Evolutionary conservation across 2,113 vertebrate species (phyloP), one percentile per base, ranked within the genome.

Genomic region (Spea multiplicata): DNA sequence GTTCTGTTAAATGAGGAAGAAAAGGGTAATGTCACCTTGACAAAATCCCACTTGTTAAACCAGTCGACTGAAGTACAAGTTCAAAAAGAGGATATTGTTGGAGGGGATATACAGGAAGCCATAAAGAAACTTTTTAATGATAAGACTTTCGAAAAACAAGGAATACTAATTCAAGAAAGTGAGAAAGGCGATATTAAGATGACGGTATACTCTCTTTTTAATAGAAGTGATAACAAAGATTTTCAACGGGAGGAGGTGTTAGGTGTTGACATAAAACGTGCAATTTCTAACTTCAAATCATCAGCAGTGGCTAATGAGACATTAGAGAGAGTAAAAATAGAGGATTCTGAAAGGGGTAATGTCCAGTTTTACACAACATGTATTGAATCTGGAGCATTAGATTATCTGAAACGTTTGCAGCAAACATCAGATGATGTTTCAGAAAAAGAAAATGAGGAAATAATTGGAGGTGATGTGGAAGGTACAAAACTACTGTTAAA

Each of bases 281-380:
- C 92, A 55, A 92, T 96, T 79, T 86, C 94, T 81, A 93, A 80
- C 81, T 86, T 97, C 12, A 85, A 96, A 5, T 91, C 91, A 66
- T 92, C 86, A 47, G 45, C 83, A 82, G 90, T 90, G 70, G 88
- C 84, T 10, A 86, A 82, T 73, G 88, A 92, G 79, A 82, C 88
- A 81, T 64, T 83, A 17, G 74, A 87, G 67, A 93, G 78, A 83
- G 90, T 92, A 83, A 91, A 89, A 83, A 86, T 96, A 14, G 89
- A 92, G 78, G 93, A 93, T 12, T 86, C 83, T 3, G 95, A 97
- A 84, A 95, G 90, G 47, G 96, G 96, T 82, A 95, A 96, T 67
- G 96, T 97, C 76, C 90, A 90, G 71, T 96, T 97, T 90, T 97
- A 93, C 82, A 96, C 95, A 44, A 96, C 93, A 3, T 97, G 95